phyloP scores from a whole-genome alignment of 2,888 invertebrate genomes.

The Axea sp. region DNA sequence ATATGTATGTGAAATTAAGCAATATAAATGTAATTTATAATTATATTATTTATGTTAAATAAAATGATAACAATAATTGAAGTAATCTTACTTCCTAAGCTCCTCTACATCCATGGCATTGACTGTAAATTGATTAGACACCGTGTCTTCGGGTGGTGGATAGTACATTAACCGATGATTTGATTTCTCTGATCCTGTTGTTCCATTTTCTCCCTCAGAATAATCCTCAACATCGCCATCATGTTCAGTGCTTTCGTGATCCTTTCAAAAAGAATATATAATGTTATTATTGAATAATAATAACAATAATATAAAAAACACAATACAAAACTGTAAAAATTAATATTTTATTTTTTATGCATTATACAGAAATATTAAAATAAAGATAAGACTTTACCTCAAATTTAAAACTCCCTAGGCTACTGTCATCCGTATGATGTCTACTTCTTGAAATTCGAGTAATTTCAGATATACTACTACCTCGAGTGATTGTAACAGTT shows the following conservation, averaged over 20 bases:
- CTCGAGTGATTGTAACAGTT: constrained; percentile 78
- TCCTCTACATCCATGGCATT: constrained; percentile 94
- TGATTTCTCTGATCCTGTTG: constrained; percentile 84
- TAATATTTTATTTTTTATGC: too few relatives aligned
- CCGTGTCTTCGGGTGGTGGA: constrained; percentile 84
- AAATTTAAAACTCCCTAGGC: constrained; percentile 85
- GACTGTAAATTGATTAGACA: constrained; percentile 88
- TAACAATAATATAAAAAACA: too few relatives aligned
- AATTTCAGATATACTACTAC: constrained; percentile 75
- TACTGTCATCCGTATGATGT: constrained; percentile 86
- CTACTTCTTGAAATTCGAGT: constrained; percentile 80
- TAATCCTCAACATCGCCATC: constrained; percentile 93
- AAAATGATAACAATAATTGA: too few relatives aligned
- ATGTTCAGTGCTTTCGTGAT: constrained; percentile 87
- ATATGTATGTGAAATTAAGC: too few relatives aligned
- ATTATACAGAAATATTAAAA: too few relatives aligned
- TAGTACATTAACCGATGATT: constrained; percentile 86
- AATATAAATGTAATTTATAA: too few relatives aligned
- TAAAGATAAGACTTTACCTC: constrained; percentile 80
- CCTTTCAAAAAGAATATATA: constrained; percentile 70
- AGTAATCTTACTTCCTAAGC: constrained; percentile 84
- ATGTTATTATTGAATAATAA: too few relatives aligned
- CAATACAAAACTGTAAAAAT: too few relatives aligned
- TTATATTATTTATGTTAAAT: too few relatives aligned
- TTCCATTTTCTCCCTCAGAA: constrained; percentile 85